Conservation (phyloP, 2,797 vertebrate species). For the Rhinella marina region DNA sequence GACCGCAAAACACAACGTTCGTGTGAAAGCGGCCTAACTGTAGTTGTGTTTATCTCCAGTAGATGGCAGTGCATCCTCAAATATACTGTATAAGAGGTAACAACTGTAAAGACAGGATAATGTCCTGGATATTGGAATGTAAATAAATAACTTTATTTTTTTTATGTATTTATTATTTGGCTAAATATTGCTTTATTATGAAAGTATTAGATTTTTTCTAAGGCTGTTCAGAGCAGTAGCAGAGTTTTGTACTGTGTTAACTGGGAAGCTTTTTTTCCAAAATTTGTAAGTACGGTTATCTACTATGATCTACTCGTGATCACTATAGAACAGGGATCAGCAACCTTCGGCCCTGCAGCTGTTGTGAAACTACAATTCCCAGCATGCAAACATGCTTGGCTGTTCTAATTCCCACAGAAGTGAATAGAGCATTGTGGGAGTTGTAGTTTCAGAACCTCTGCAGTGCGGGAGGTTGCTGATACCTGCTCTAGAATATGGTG, state of each 20-base stretch:
- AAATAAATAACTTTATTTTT: neutral
- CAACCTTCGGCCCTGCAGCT: no score
- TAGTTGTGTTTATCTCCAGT: neutral
- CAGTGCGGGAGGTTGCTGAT: no score
- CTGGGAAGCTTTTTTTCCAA: neutral
- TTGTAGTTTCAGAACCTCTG: no score
- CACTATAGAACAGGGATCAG: no score
- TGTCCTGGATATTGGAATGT: neutral
- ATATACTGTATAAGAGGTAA: neutral
- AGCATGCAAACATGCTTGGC: no score
- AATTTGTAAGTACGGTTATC: neutral
- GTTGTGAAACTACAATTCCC: no score
- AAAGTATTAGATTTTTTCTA: neutral
- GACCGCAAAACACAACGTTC: no score
- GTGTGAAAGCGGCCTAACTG: no score
- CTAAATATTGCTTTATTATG: neutral
- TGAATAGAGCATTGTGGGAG: no score
- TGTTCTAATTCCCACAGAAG: no score
- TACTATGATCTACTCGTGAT: neutral
- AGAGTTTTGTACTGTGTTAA: neutral
- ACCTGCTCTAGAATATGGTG: no score
- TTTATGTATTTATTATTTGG: no score
- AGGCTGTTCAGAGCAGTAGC: neutral
- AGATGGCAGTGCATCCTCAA: slow-evolving; percentile 9
- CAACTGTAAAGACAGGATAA: neutral